Evolutionary conservation across 2,888 invertebrate genomes (phyloP).

Genomic region (Xanthorhoe spadicearia): DNA sequence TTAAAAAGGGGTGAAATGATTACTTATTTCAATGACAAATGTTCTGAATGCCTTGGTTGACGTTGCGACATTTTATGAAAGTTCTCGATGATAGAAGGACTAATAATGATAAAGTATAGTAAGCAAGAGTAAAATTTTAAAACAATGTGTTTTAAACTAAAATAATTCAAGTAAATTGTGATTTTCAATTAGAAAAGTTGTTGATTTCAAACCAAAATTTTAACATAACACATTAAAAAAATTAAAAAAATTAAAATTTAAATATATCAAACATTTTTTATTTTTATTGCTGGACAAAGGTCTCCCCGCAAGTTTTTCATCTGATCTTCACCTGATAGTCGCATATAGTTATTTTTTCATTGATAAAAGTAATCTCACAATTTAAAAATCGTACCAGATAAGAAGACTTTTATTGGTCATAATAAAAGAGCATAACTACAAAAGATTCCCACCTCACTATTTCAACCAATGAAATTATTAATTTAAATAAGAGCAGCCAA

Average conservation of each 20-base stretch:
- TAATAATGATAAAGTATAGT: background rate
- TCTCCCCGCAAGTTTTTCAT: too few relatives aligned
- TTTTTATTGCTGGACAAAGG: too few relatives aligned
- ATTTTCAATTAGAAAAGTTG: too few relatives aligned
- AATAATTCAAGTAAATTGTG: too few relatives aligned
- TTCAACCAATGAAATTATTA: conserved; percentile 8
- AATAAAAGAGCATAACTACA: background rate
- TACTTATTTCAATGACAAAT: conserved; percentile 79
- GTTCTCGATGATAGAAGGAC: conserved; percentile 12
- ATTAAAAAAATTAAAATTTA: too few relatives aligned
- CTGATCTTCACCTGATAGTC: too few relatives aligned
- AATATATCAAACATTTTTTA: too few relatives aligned
- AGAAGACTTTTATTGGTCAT: background rate
- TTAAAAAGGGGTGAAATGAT: conserved; percentile 80
- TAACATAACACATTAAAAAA: too few relatives aligned
- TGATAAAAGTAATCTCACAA: too few relatives aligned
- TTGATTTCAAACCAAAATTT: too few relatives aligned
- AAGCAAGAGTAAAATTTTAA: conserved; percentile 6
- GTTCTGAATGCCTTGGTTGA: conserved; percentile 60
- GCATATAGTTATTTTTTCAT: too few relatives aligned
- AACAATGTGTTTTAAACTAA: too few relatives aligned
- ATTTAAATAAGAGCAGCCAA: conserved; percentile 21
- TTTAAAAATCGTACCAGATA: background rate
- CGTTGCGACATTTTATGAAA: conserved; percentile 40
- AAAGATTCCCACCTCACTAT: background rate